Evolutionary conservation across 2,113 vertebrate species (phyloP).

Genomic region (Alethe diademata): DNA sequence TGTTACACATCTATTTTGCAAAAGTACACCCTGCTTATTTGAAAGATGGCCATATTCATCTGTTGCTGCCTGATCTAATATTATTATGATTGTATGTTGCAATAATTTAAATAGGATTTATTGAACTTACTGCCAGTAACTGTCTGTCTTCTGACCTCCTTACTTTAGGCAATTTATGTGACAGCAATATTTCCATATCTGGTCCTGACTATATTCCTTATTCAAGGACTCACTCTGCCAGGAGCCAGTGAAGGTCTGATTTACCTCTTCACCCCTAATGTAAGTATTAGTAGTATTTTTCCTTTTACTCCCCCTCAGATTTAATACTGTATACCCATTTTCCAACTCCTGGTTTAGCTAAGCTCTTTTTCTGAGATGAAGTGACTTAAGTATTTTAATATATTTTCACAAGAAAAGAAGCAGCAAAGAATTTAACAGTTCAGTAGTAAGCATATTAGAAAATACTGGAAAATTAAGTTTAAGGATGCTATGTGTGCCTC

Average conservation of each 20-base stretch:
- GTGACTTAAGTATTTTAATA: neutral
- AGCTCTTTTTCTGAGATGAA: neutral
- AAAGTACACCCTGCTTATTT: neutral
- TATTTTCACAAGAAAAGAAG: neutral
- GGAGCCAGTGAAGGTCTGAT: conserved; percentile 81
- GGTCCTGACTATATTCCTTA: conserved; percentile 87
- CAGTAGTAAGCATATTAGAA: neutral
- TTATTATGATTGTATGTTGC: neutral
- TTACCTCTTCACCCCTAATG: conserved; percentile 90
- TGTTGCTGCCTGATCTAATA: neutral
- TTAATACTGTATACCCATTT: neutral
- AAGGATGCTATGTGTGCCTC: neutral
- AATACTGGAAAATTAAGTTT: neutral
- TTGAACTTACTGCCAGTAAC: neutral
- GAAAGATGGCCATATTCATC: neutral
- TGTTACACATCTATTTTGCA: neutral
- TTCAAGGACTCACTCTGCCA: conserved; percentile 84
- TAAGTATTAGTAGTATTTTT: conserved; percentile 61
- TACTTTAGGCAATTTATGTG: conserved; percentile 85
- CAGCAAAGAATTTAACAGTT: neutral
- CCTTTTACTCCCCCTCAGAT: neutral
- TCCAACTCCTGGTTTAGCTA: neutral
- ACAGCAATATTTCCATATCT: conserved; percentile 88
- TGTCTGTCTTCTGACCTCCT: neutral
- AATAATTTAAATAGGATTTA: neutral